Evolutionary conservation across 1,140 invertebrate species (phyloP).

Genomic region (Chlorops oryzae): DNA sequence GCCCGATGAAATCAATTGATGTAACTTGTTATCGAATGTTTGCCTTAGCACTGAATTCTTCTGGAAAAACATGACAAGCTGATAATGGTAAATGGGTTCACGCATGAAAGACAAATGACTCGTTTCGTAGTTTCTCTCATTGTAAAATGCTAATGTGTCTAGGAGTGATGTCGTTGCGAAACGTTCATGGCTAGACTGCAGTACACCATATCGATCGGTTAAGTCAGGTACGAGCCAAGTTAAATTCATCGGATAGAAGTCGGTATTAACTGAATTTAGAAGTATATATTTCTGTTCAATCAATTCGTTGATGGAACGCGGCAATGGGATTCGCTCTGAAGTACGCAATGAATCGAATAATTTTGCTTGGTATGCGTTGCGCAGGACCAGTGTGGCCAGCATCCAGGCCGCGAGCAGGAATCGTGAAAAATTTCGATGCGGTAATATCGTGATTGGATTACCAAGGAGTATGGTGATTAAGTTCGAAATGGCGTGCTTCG

Average conservation of each 20-base stretch:
- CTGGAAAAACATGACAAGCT: background rate
- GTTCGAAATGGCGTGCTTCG: background rate
- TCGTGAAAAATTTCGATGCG: conserved; percentile 5
- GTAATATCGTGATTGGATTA: background rate
- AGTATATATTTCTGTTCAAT: background rate
- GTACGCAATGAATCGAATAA: background rate
- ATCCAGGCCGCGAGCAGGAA: background rate
- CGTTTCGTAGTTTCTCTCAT: background rate
- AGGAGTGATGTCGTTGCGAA: background rate
- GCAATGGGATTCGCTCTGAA: background rate
- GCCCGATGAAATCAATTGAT: background rate
- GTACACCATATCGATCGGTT: background rate
- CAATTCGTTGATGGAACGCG: background rate
- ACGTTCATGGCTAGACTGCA: background rate
- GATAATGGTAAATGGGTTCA: background rate
- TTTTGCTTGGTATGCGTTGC: conserved; percentile 5
- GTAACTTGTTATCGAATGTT: background rate
- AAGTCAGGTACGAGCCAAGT: background rate
- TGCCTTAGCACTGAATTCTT: background rate
- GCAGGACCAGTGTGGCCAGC: background rate
- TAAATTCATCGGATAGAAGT: background rate
- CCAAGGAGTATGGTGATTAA: background rate
- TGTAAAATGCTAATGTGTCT: background rate
- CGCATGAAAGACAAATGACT: background rate
- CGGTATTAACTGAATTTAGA: background rate